These are phyloP conservation scores for Thunnus albacares DNA, from an alignment of 2,797 vertebrate genomes.

Conservation along the genomic window DNA sequence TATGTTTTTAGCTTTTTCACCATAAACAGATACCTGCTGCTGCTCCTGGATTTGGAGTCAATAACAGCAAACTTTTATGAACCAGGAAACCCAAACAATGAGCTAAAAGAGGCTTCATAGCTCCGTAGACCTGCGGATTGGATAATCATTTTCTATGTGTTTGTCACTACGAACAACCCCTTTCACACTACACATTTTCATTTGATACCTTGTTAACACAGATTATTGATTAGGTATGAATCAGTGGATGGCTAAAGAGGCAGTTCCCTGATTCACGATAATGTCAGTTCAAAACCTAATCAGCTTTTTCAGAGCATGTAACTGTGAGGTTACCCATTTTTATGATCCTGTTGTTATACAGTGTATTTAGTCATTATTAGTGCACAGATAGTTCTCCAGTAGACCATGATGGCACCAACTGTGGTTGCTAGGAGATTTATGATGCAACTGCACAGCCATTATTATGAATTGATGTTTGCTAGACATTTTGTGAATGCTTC, in stretches of 20 bases:
- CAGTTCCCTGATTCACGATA: background rate
- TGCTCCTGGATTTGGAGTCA: too few relatives aligned
- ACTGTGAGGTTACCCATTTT: background rate
- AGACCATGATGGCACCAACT: background rate
- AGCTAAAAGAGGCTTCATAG: too few relatives aligned
- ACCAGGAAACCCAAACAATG: too few relatives aligned
- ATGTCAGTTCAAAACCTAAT: background rate
- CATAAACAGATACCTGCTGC: too few relatives aligned
- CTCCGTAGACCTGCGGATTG: too few relatives aligned
- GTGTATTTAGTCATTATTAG: conserved; percentile 2
- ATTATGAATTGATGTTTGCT: background rate
- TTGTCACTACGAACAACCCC: too few relatives aligned
- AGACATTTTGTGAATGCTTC: background rate
- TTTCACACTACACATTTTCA: too few relatives aligned
- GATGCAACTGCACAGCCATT: background rate
- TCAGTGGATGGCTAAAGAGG: background rate
- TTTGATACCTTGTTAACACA: too few relatives aligned
- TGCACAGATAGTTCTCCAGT: background rate
- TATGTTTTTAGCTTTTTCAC: too few relatives aligned
- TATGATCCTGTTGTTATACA: background rate
- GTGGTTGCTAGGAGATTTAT: background rate
- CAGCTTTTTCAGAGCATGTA: background rate
- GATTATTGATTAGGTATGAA: too few relatives aligned
- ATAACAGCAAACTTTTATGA: too few relatives aligned
- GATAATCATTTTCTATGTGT: too few relatives aligned